Conservation (phyloP, 2,113 vertebrate species). For the Penelope pileata region DNA sequence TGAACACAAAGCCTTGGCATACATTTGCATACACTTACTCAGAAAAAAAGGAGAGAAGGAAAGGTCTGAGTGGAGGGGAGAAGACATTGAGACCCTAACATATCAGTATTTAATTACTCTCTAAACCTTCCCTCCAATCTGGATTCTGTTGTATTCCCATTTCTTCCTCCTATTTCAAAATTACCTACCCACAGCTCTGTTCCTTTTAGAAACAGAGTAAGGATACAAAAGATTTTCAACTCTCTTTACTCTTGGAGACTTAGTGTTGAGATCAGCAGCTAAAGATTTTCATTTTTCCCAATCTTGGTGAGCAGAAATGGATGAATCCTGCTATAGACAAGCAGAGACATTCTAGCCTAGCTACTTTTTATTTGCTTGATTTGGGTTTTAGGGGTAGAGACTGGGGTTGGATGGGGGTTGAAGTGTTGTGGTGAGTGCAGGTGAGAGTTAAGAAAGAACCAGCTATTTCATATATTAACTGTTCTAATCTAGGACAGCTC, state of each 20-base stretch:
- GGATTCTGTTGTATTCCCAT: not conserved
- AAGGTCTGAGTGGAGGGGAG: not conserved
- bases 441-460: not conserved
- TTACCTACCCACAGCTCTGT: not conserved
- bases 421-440: not conserved
- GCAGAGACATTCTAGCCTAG: not conserved
- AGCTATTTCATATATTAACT: not conserved
- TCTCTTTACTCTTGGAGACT: not conserved
- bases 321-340: not conserved
- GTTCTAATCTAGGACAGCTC: not conserved
- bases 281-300: not conserved
- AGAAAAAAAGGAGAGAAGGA: not conserved
- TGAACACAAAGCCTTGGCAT: not conserved
- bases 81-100: not conserved
- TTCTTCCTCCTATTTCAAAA: not conserved
- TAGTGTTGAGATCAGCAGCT: not conserved
- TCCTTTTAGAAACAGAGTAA: not conserved
- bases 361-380: not conserved
- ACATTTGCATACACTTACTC: not conserved
- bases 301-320: not conserved
- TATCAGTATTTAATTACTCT: not conserved
- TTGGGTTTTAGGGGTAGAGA: not conserved
- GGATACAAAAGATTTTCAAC: not conserved
- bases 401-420: not conserved
- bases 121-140: not conserved